Evolutionary conservation across 2,113 vertebrate genomes (phyloP).

Genomic region (rat (Rattus norvegicus)): GRCr8 NC_086021.1:77976501-77977000

Average conservation of each 20-base stretch:
- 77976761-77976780: neutral
- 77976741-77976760: neutral
- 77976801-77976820: neutral
- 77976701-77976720: neutral
- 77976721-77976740: neutral
- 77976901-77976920: neutral
- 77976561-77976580: neutral
- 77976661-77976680: too few relatives aligned
- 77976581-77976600: neutral
- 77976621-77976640: neutral
- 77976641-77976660: neutral
- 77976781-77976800: neutral
- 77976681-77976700: neutral
- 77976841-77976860: neutral
- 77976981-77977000: neutral
- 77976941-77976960: neutral
- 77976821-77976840: neutral
- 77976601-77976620: neutral
- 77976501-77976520: rapidly evolving
- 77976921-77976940: neutral
- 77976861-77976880: neutral
- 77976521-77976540: neutral
- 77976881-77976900: neutral
- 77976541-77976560: neutral
- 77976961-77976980: too few relatives aligned